Evolutionary conservation across 2,797 vertebrate genomes (phyloP).

Genomic region (Macrochelys suwanniensis): DNA sequence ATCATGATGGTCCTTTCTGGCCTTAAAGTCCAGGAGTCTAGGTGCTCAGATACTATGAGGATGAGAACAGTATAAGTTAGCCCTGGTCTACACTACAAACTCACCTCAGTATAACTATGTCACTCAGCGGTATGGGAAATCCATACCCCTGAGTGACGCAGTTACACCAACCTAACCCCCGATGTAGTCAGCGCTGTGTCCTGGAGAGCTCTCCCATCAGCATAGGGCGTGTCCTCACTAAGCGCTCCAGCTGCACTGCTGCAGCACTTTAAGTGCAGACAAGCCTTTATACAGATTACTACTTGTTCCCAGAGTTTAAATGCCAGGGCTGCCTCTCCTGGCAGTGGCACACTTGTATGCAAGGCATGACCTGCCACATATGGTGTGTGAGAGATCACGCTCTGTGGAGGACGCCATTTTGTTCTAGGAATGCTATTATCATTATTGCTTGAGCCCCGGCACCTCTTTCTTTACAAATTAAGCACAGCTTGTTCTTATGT

Average conservation of each 20-base stretch:
- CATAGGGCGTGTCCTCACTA: no score
- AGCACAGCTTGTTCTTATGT: not conserved
- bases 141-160: not conserved
- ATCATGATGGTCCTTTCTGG: no score
- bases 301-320: no score
- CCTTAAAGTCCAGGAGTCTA: not conserved
- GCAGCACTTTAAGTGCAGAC: no score
- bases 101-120: not conserved
- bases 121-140: not conserved
- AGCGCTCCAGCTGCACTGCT: no score
- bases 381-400: not conserved
- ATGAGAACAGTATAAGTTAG: not conserved
- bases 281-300: no score
- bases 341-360: no score
- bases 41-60: not conserved
- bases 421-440: not conserved
- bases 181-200: no score
- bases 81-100: not conserved
- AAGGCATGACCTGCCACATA: no score
- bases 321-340: no score
- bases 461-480: not conserved
- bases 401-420: not conserved
- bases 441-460: not conserved
- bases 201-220: no score
- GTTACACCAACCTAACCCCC: no score